Conservation (phyloP, 2,888 invertebrate genomes). For the Mimachlamys varia region DNA sequence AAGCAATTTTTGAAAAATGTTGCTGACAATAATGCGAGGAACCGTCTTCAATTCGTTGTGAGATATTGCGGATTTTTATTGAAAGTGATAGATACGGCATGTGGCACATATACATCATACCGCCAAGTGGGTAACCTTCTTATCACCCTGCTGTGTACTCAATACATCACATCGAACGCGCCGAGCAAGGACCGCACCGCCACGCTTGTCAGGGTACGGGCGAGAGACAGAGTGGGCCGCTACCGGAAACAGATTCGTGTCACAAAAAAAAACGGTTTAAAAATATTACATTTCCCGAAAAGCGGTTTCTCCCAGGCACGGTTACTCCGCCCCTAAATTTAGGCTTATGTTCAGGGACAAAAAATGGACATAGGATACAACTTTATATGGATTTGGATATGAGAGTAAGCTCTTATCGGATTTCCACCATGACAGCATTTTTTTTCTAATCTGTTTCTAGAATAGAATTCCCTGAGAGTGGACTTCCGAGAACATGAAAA, state of each 20-base stretch:
- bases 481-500: no score
- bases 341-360: neutral
- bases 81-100: constrained; percentile 36
- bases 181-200: constrained; percentile 15
- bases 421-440: neutral
- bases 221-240: constrained; percentile 28
- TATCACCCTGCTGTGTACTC: constrained; percentile 23
- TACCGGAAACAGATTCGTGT: constrained; percentile 34
- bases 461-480: no score
- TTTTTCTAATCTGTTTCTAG: no score
- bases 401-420: neutral
- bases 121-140: constrained; percentile 34
- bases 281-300: neutral
- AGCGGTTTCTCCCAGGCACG: neutral
- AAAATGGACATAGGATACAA: neutral
- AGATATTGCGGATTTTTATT: constrained; percentile 36
- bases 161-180: constrained; percentile 36
- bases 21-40: constrained; percentile 31
- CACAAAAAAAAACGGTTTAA: constrained; percentile 2
- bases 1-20: constrained; percentile 35
- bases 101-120: constrained; percentile 32
- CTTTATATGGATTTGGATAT: neutral
- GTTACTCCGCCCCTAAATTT: neutral
- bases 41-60: constrained; percentile 32
- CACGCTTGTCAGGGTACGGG: constrained; percentile 34